Evolutionary conservation across 2,797 vertebrate species (phyloP).

Genomic region (Hippoglossus hippoglossus): DNA sequence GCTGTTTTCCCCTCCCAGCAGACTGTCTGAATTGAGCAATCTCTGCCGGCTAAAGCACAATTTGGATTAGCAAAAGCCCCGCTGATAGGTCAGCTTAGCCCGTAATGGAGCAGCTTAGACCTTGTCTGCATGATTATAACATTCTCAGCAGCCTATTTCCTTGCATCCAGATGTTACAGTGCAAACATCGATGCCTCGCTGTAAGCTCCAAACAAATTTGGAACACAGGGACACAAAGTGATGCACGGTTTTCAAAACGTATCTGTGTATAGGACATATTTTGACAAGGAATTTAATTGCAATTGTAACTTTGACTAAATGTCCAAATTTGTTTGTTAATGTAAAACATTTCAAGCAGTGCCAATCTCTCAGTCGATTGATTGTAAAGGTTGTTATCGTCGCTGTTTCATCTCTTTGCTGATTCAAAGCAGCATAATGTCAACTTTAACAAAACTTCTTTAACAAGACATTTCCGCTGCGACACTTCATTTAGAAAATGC

Average conservation of each 20-base stretch:
- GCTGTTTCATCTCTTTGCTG: slow-evolving; percentile 19
- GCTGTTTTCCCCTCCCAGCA: slow-evolving; percentile 27
- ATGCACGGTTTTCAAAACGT: slow-evolving; percentile 27
- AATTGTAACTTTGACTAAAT: neutral
- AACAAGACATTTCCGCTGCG: slow-evolving; percentile 12
- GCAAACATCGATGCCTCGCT: slow-evolving; percentile 62
- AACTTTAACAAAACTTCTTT: slow-evolving; percentile 21
- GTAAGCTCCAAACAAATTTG: slow-evolving; percentile 46
- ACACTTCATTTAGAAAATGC: slow-evolving; percentile 18
- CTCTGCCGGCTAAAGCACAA: slow-evolving; percentile 82
- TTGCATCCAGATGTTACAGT: slow-evolving; percentile 83
- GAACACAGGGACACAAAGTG: slow-evolving; percentile 47
- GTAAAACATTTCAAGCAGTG: neutral
- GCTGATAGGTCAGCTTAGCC: slow-evolving; percentile 86
- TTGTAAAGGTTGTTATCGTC: slow-evolving; percentile 19
- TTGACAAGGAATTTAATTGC: slow-evolving; percentile 27
- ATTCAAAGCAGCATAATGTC: slow-evolving; percentile 39
- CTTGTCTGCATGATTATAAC: slow-evolving; percentile 83
- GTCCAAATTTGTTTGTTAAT: slow-evolving; percentile 3
- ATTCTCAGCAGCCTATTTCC: slow-evolving; percentile 78
- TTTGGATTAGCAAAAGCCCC: slow-evolving; percentile 85
- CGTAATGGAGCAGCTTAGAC: slow-evolving; percentile 88
- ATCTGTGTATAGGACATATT: neutral
- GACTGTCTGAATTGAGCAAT: slow-evolving; percentile 78
- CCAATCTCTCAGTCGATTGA: slow-evolving; percentile 9